Evolutionary conservation across 2,888 invertebrate species (phyloP).

Genomic region (Pollenia griseotomentosa): DNA sequence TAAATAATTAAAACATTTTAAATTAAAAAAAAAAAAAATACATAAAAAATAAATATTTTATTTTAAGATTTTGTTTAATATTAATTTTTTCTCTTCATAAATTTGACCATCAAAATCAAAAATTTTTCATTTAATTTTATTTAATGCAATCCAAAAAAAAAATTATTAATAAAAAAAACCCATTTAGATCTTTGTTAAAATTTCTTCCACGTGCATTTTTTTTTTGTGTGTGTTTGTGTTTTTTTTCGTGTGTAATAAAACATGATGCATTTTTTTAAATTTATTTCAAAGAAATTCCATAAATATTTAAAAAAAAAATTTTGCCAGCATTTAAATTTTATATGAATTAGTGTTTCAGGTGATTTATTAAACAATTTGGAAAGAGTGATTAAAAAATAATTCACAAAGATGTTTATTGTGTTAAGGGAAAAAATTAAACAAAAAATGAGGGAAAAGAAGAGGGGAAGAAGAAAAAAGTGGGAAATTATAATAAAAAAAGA

Average conservation of each 20-base stretch:
- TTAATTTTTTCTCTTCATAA: neutral
- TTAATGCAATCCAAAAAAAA: neutral
- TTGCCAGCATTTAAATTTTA: conserved; percentile 21
- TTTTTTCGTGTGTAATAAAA: neutral
- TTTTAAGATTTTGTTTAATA: neutral
- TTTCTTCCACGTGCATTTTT: conserved; percentile 21
- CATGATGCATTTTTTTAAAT: conserved; percentile 38
- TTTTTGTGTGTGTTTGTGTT: neutral
- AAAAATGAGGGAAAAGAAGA: neutral
- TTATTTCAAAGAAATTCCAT: neutral
- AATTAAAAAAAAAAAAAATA: neutral
- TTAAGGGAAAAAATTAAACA: neutral
- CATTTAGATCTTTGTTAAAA: conserved; percentile 14
- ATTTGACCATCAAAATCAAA: no score
- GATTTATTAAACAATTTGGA: neutral
- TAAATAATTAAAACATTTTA: neutral
- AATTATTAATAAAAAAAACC: neutral
- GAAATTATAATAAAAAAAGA: conserved; percentile 37
- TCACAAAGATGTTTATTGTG: neutral
- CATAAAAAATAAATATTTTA: no score
- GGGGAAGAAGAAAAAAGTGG: conserved; percentile 43
- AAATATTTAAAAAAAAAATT: neutral
- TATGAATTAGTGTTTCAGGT: neutral
- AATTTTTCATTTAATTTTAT: neutral
- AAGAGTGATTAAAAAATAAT: conserved; percentile 5